Evolutionary conservation across 2,888 invertebrate genomes (phyloP), one percentile per base, ranked within the genome.

Genomic region (Orthosia gracilis): DNA sequence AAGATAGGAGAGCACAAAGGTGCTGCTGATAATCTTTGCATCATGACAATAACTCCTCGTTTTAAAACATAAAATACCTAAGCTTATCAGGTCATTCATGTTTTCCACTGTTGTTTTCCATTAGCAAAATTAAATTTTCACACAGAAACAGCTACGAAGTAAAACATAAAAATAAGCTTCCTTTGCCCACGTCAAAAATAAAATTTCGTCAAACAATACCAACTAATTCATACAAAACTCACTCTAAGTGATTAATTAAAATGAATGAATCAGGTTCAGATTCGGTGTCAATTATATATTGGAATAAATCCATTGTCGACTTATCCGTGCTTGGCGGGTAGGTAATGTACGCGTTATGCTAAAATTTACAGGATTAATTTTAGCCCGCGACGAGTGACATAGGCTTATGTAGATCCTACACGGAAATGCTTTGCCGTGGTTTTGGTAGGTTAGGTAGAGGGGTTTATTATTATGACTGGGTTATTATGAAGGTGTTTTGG

Each of bases 271-370:
- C 49, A 69, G 5, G 12, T 7, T 52, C 21, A n/a, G 15, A 49
- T 1, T 31, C 12, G 40, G 18, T 61, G 58, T 47, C 58, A 81
- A 69, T 80, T 82, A 73, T 63, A n/a, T 59, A 81, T 66, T 69
- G 23, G 52, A 73, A 77, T 81, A 77, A 69, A 69, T 73, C 73
- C 23, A 76, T 67, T n/a, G 45, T 31, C 49, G 18, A 65, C 47
- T 31, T 64, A 80, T 72, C 57, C 49, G 52, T 26, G 50, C 57
- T 69, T 63, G 9, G 12, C 17, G 18, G 49, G 21, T 55, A 77
- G 49, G 21, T 55, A 77, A 77, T 81, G 67, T 64, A 69, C 69
- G 50, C n/a, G 59, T 52, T 63, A 59, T 52, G 69, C 50, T 72
- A 31, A 77, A 55, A 61, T 65, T 54, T n/a, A 57, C 61, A n/a